Conservation (phyloP, 2,797 vertebrate genomes). For the Hoplostethus atlanticus region DNA sequence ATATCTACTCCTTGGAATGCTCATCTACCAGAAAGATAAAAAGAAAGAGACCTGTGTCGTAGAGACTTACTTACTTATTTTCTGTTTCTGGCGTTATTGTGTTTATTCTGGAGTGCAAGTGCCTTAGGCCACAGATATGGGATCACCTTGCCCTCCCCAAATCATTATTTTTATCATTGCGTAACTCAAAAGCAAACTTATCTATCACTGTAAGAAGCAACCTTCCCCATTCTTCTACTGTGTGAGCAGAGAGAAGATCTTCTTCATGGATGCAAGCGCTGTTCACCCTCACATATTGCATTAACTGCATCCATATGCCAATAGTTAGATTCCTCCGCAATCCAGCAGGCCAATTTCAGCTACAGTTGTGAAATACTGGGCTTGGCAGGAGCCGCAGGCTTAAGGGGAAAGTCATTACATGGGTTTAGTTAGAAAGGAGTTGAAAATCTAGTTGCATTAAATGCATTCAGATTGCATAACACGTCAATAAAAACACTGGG, state of each 20-base stretch:
- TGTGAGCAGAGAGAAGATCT: background rate
- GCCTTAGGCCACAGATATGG: background rate
- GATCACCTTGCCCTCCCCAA: background rate
- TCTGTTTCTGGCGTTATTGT: no score
- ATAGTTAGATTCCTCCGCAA: constrained; percentile 37
- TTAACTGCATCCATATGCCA: constrained; percentile 61
- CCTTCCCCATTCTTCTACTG: background rate
- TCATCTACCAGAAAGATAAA: constrained; percentile 15
- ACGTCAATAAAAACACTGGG: constrained; percentile 6
- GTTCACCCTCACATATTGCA: constrained; percentile 29
- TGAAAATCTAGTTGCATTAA: constrained; percentile 2
- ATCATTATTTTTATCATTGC: background rate
- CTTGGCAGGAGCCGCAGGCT: constrained; percentile 42
- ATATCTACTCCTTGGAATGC: constrained; percentile 8
- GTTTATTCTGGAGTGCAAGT: no score
- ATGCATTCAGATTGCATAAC: constrained; percentile 19
- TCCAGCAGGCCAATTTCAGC: constrained; percentile 41
- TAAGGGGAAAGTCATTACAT: constrained; percentile 42
- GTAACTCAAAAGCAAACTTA: background rate
- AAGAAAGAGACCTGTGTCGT: no score
- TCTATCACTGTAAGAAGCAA: background rate
- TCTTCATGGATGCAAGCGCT: constrained; percentile 21
- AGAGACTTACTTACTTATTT: no score
- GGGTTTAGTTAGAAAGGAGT: constrained; percentile 34
- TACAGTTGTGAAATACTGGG: constrained; percentile 60